Percentiles rank a stretch among this genome's conserved stretches.
These are phyloP conservation scores for Machimus atricapillus DNA, from an alignment of 2,888 invertebrate species.

Conservation along the genomic window DNA sequence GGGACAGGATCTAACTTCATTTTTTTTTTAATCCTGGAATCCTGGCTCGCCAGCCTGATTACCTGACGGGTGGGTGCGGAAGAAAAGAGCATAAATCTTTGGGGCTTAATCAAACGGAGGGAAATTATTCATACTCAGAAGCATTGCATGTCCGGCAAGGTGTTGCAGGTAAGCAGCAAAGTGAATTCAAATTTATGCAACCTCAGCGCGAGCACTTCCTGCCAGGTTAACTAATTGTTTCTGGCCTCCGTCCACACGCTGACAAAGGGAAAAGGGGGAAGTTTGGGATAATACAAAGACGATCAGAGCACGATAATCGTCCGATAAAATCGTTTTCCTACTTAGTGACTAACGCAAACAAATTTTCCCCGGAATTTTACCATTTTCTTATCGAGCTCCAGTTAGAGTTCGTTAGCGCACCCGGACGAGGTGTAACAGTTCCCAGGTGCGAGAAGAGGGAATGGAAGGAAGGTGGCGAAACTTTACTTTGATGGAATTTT, in stretches of 20 bases:
- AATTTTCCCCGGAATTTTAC: not conserved
- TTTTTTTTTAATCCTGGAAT: not conserved
- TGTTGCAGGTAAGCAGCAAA: not conserved
- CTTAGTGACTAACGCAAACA: not conserved
- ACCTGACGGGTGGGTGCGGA: not conserved
- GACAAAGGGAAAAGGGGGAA: not conserved
- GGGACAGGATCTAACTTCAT: not conserved
- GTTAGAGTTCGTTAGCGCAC: not conserved
- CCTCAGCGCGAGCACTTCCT: not conserved
- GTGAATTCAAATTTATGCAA: not conserved
- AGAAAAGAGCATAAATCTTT: not conserved
- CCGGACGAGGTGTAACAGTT: too few relatives aligned
- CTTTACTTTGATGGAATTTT: not conserved
- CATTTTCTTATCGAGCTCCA: not conserved
- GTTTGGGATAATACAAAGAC: not conserved
- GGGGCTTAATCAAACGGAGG: not conserved
- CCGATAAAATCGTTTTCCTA: not conserved
- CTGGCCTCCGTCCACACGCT: not conserved
- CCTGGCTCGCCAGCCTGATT: not conserved
- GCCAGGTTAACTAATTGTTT: not conserved
- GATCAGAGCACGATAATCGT: not conserved
- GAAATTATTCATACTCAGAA: not conserved
- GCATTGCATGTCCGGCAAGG: not conserved
- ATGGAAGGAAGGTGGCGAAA: not conserved
- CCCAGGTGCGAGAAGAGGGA: not conserved